Evolutionary conservation across 2,888 invertebrate genomes (phyloP), one percentile per base, ranked within the genome.

Genomic region (Rhingia rostrata): DNA sequence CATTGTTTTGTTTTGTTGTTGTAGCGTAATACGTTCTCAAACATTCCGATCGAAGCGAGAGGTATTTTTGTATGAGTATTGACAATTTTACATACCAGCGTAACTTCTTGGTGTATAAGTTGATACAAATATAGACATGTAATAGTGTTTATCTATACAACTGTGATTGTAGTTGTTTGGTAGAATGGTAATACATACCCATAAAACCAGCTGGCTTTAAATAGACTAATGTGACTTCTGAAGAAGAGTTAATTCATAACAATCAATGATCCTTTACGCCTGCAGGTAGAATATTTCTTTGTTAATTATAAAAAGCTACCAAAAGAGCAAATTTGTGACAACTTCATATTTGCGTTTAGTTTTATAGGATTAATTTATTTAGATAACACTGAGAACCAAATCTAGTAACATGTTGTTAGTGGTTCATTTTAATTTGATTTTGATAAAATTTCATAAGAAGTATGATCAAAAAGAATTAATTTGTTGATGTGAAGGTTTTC

Each of bases 81-180:
- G 33, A 14, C 39, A 35, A 37, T 12, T 9, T 12, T 53, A 56
- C 77, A 43, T 63, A 43, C 22, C 22, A 35, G n/a, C n/a, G 7
- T 35, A 9, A 60, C n/a, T 12, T 10, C 12, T 61, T 43, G 69
- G 30, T 82, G 77, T 54, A 49, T 69, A 56, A n/a, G n/a, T n/a
- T n/a, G n/a, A n/a, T n/a, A n/a, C n/a, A n/a, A n/a, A n/a, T n/a
- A n/a, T n/a, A n/a, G n/a, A n/a, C n/a, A n/a, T n/a, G n/a, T n/a
- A n/a, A n/a, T n/a, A n/a, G 69, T 78, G 69, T 74, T 83, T 83
- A 67, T 54, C 61, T 45, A 67, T 66, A 72, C 69, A 73, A 69
- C 73, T 78, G 53, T 58, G 53, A 51, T 43, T 83, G 78, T 78
- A 37, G 53, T 58, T 45, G 67, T 67, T 14, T 32, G 53, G 72